Conservation (phyloP, 2,113 vertebrate species). For the Oncorhynchus keta region DNA sequence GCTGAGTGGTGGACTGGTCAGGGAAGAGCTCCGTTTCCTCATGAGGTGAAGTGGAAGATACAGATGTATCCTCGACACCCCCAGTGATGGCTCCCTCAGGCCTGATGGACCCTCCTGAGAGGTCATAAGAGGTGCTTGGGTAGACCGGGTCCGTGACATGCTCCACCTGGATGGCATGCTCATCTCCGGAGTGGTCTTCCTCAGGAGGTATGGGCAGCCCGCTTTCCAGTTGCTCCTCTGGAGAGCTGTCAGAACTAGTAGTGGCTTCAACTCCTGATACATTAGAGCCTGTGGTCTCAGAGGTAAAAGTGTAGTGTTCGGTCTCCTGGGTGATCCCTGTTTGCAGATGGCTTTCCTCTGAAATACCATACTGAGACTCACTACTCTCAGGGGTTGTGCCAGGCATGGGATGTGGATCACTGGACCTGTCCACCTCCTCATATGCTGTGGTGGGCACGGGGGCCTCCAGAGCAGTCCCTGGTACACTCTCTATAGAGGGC, state of each 20-base stretch:
- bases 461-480: not conserved
- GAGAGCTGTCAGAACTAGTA: constrained; percentile 13
- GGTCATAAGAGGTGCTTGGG: not conserved
- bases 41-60: not conserved
- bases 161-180: not conserved
- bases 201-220: constrained; percentile 16
- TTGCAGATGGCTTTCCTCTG: not conserved
- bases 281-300: not conserved
- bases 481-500: not conserved
- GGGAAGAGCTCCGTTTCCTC: constrained; percentile 21
- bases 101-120: not conserved
- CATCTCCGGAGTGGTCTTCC: constrained; percentile 34
- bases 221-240: constrained; percentile 1
- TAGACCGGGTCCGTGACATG: not conserved
- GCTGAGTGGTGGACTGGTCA: not conserved
- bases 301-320: not conserved
- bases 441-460: not conserved
- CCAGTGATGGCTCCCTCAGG: constrained; percentile 19
- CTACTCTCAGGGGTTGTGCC: not conserved
- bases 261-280: constrained; percentile 21
- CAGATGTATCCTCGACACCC: constrained; percentile 7
- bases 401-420: constrained; percentile 28
- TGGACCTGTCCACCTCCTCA: constrained; percentile 18
- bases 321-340: constrained; percentile 4
- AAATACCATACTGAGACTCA: not conserved